These are phyloP conservation scores for Cynocephalus volans DNA, from an alignment of 2,113 vertebrate genomes.

Conservation along the genomic window DNA sequence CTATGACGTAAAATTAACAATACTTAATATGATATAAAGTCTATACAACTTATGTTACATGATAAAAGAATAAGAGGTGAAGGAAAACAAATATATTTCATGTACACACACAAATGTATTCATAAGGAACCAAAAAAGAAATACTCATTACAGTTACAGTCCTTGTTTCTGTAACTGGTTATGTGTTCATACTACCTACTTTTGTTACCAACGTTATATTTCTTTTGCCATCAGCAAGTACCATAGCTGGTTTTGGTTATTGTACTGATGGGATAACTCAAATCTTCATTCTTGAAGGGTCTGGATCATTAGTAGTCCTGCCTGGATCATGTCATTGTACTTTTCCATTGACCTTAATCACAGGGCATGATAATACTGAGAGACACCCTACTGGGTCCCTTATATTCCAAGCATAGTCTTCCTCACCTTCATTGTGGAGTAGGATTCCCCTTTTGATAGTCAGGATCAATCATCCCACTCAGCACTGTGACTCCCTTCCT, in stretches of 20 bases:
- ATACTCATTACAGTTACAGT: too few species aligned
- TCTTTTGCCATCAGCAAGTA: background rate
- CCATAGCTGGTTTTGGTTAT: background rate
- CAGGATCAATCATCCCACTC: background rate
- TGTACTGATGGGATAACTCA: too few species aligned
- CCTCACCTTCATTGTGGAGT: background rate
- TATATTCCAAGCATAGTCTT: too few species aligned
- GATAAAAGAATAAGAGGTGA: background rate
- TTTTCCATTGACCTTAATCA: background rate
- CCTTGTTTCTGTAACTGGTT: background rate
- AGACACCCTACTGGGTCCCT: too few species aligned
- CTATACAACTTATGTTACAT: background rate
- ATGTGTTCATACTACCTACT: background rate
- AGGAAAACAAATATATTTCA: background rate
- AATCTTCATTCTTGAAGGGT: background rate
- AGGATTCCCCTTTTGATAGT: background rate
- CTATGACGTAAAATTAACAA: too few species aligned
- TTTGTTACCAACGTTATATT: background rate
- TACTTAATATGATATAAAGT: too few species aligned
- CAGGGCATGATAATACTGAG: too few species aligned
- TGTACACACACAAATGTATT: background rate
- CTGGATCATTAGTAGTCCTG: background rate
- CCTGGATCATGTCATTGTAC: background rate
- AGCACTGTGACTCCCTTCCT: background rate
- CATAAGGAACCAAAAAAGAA: background rate